Base-by-base conservation (phyloP, 1,140 invertebrate genomes). In the Cydia fagiglandana region DNA sequence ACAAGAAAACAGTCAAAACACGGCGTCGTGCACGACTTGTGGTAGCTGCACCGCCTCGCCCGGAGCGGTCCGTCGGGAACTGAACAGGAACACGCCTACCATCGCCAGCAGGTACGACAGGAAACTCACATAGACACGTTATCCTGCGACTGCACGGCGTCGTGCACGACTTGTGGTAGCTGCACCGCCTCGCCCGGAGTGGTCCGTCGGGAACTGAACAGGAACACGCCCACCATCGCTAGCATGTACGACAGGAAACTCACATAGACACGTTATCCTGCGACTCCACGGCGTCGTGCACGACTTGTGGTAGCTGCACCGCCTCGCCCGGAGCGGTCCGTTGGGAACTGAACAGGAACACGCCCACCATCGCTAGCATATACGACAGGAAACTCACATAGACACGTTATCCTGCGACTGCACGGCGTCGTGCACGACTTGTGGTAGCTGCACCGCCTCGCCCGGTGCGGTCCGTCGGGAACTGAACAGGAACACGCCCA, bases 91-190 rank as follows among this genome's bases (percentile, higher is more conserved):
- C 75, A 97, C 95, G 20, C 97, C 97, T 12, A 94, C 94, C 92
- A 97, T 95, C 50, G 97, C 96, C 77, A 97, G 91, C 15, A 95
- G 86, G 84, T 96, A 97, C 1, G 96, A 96, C 64, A 97, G 87
- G 88, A 97, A 96, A 89, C n/a, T n/a, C n/a, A n/a, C n/a, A n/a
- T n/a, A n/a, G n/a, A n/a, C n/a, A n/a, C n/a, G n/a, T n/a, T n/a
- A n/a, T n/a, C n/a, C n/a, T n/a, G n/a, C n/a, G n/a, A n/a, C n/a
- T n/a, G n/a, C n/a, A n/a, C n/a, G 10, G 86, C 86, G 77, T 93
- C 89, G 77, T 89, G 88, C n/a, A 91, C 86, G 9, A 90, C 79
- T 73, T 93, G 88, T 28, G 1, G 87, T 74, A 82, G 78, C 24
- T 78, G 80, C 0, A 81, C 76, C n/a, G 78, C 64, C 56, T 9